Conservation (phyloP, 2,113 vertebrate genomes). For the Platichthys flesus region DNA sequence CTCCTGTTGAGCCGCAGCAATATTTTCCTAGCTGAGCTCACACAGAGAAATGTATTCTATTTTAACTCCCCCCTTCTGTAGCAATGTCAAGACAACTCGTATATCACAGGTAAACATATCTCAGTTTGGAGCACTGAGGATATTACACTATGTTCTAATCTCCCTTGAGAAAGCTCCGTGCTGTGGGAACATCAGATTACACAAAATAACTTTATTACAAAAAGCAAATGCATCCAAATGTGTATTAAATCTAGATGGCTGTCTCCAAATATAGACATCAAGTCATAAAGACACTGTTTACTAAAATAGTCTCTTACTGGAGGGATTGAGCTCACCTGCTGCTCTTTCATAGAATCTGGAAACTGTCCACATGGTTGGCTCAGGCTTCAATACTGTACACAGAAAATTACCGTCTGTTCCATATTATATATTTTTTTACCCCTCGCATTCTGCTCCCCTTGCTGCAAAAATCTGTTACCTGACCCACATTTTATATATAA, state of each 20-base stretch:
- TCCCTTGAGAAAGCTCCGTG: background rate
- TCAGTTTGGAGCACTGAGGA: background rate
- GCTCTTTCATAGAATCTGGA: constrained; percentile 43
- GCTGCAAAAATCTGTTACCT: constrained; percentile 27
- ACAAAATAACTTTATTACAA: constrained; percentile 3
- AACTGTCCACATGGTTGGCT: constrained; percentile 49
- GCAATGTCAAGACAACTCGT: background rate
- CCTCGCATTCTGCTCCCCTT: constrained; percentile 2
- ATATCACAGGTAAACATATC: constrained; percentile 11
- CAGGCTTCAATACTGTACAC: constrained; percentile 36
- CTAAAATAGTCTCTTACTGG: constrained; percentile 11
- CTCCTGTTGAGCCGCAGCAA: background rate
- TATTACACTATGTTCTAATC: background rate
- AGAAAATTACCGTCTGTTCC: constrained; percentile 58
- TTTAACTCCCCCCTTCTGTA: constrained; percentile 6
- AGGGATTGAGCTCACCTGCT: constrained; percentile 39
- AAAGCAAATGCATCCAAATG: background rate
- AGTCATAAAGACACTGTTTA: background rate
- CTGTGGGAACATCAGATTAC: constrained; percentile 2
- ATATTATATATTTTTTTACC: constrained; percentile 37
- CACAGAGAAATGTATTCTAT: constrained; percentile 7
- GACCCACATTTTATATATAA: constrained; percentile 25
- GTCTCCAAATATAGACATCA: constrained; percentile 30
- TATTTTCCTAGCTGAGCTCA: constrained; percentile 20
- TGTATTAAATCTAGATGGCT: background rate